Percentiles rank a stretch among this genome's conserved stretches.
phyloP scores from a whole-genome alignment of 2,888 invertebrate genomes.

The Cactoblastis cactorum region DNA sequence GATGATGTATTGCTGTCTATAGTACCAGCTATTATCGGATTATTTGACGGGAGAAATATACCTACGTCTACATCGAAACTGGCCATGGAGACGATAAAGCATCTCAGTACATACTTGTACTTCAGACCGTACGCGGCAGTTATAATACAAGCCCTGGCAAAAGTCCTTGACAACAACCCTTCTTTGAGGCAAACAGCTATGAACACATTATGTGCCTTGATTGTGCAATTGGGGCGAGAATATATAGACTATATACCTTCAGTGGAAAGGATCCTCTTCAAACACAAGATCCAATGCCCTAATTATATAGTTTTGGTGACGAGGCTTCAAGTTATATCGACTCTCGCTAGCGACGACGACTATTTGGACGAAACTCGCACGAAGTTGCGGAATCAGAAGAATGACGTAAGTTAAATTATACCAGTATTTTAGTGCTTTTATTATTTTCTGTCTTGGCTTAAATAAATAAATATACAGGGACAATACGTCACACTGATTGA shows the following conservation, averaged over 20 bases:
- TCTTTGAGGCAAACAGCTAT: constrained; percentile 89
- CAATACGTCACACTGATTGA: too few relatives aligned
- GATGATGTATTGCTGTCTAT: constrained; percentile 97
- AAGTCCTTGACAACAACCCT: constrained; percentile 89
- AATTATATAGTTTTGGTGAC: constrained; percentile 90
- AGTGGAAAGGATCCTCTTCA: constrained; percentile 90
- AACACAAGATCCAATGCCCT: constrained; percentile 87
- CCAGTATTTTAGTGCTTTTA: neutral
- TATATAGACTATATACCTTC: constrained; percentile 95
- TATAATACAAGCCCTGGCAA: constrained; percentile 94
- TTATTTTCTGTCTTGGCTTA: neutral
- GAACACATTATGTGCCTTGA: constrained; percentile 93
- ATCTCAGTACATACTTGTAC: constrained; percentile 92
- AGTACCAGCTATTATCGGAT: constrained; percentile 94
- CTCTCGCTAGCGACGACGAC: constrained; percentile 87
- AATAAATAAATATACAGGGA: too few relatives aligned
- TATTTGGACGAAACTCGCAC: constrained; percentile 82
- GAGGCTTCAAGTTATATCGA: constrained; percentile 86
- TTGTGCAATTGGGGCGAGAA: constrained; percentile 93
- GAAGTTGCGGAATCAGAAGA: constrained; percentile 83
- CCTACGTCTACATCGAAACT: constrained; percentile 86
- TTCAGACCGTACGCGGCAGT: constrained; percentile 95
- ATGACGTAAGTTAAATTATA: constrained; percentile 75
- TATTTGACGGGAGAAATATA: constrained; percentile 93
- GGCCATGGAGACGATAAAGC: constrained; percentile 92